Percentiles rank a stretch among this genome's conserved stretches.
These are phyloP conservation scores for Parnassius glacialis DNA, from an alignment of 2,888 invertebrate species.

Conservation along the genomic window DNA sequence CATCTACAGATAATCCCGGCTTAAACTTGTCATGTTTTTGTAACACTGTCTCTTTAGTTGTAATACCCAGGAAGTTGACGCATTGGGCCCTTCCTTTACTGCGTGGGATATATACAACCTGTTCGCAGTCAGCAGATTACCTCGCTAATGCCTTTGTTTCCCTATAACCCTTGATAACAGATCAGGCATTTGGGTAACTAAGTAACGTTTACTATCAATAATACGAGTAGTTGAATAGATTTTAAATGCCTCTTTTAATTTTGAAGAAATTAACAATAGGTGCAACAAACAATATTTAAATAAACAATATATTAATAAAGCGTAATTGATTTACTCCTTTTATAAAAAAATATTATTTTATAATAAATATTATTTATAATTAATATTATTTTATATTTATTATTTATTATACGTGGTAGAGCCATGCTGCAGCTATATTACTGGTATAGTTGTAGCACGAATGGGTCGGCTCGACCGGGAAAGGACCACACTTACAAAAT, in stretches of 20 bases:
- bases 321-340: no score
- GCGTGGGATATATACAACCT: constrained; percentile 37
- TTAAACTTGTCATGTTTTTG: constrained; percentile 41
- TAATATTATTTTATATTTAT: no score
- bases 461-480: no score
- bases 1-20: constrained; percentile 54
- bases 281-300: no score
- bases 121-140: constrained; percentile 52
- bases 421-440: no score
- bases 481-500: no score
- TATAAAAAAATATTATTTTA: no score
- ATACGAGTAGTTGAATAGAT: neutral
- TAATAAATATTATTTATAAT: no score
- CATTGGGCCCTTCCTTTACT: constrained; percentile 49
- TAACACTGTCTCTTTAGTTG: constrained; percentile 41
- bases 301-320: no score
- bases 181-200: constrained; percentile 28
- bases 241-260: neutral
- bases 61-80: constrained; percentile 69
- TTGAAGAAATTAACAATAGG: neutral
- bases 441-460: no score
- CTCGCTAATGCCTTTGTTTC: constrained; percentile 51
- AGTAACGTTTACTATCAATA: constrained; percentile 9
- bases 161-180: constrained; percentile 49
- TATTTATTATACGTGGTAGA: no score